A percentile compares a stretch with the other conserved stretches of the same genome.
Evolutionary conservation across 2,797 vertebrate species (phyloP).

Genomic region (Chaetodon trifasciatus): DNA sequence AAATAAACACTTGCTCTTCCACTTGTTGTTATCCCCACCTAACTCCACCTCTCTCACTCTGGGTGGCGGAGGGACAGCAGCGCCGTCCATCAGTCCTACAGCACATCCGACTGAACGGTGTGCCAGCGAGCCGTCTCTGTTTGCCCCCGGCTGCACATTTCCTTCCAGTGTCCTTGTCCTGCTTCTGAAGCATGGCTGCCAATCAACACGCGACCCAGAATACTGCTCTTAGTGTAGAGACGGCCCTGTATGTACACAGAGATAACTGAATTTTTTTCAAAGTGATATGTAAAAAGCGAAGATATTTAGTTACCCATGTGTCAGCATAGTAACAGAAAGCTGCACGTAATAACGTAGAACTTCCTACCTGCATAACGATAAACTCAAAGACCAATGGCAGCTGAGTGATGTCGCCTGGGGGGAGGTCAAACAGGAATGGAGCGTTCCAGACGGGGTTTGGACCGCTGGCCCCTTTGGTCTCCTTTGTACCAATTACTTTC

Average conservation of each 20-base stretch:
- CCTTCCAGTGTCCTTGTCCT: conserved; percentile 86
- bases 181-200: conserved; percentile 69
- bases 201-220: conserved; percentile 83
- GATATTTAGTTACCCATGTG: neutral
- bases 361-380: conserved; percentile 87
- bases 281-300: neutral
- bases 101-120: conserved; percentile 70
- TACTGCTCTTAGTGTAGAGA: conserved; percentile 83
- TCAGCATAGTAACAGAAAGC: neutral
- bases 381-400: conserved; percentile 84
- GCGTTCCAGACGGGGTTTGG: conserved; percentile 88
- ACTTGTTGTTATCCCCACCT: no score
- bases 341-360: neutral
- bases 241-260: conserved; percentile 75
- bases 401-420: conserved; percentile 82
- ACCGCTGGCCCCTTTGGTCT: conserved; percentile 85
- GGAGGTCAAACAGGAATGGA: conserved; percentile 88
- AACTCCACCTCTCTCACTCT: conserved; percentile 2
- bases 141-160: conserved; percentile 84
- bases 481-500: conserved; percentile 84
- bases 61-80: neutral
- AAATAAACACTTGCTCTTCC: conserved; percentile 13
- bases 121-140: conserved; percentile 87
- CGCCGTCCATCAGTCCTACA: conserved; percentile 34
- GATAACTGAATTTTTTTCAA: neutral